Evolutionary conservation across 2,797 vertebrate species (phyloP).

Genomic region (Eulemur rubriventer): DNA sequence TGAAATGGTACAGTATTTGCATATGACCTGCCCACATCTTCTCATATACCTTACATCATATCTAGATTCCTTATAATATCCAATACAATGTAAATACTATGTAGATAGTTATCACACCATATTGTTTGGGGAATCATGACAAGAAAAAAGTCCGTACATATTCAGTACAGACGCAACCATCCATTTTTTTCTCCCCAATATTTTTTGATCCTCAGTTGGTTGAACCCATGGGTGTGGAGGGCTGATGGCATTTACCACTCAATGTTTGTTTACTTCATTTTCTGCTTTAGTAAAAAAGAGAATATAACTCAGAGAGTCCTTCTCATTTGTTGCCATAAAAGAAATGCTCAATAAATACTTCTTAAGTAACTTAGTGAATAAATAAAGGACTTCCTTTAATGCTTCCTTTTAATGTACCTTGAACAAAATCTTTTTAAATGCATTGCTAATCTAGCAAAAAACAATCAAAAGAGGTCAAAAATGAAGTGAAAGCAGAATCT

Average conservation of each 20-base stretch:
- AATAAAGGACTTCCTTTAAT: neutral
- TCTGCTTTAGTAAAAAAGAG: neutral
- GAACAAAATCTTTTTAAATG: neutral
- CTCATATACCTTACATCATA: neutral
- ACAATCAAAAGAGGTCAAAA: neutral
- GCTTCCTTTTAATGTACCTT: neutral
- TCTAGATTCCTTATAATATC: neutral
- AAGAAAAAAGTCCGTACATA: neutral
- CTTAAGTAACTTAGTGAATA: slow-evolving; percentile 32
- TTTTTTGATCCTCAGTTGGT: neutral
- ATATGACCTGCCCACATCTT: neutral
- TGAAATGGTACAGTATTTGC: neutral
- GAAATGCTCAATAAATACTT: neutral
- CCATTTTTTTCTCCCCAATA: neutral
- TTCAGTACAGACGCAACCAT: neutral
- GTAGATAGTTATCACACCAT: neutral
- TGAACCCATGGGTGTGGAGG: neutral
- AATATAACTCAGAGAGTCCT: neutral
- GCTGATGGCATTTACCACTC: neutral
- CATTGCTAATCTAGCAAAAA: slow-evolving; percentile 3
- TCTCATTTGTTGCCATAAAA: neutral
- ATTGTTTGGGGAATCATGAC: neutral
- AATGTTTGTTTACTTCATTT: slow-evolving; percentile 12
- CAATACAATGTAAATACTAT: neutral
- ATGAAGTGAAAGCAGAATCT: neutral